Evolutionary conservation across 2,888 invertebrate species (phyloP), one percentile per base, ranked within the genome.

Genomic region (Palloptera scutellata): DNA sequence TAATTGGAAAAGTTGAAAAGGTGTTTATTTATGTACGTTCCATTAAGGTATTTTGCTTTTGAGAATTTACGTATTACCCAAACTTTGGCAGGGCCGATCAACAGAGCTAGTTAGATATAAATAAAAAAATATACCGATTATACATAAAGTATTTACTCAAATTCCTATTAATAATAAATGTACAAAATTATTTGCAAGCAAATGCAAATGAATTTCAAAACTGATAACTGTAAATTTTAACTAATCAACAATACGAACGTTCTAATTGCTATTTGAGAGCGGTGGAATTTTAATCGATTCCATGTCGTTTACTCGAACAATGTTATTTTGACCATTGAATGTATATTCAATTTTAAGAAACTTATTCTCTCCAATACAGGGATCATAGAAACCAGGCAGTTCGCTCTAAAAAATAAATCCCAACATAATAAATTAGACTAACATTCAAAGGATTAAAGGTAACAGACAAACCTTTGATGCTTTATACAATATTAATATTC

Each of bases 311-410:
- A 96, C 87, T 52, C 92, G 90, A 78, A 93, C 91, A 79, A 92
- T 89, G 81, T 96, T 93, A n/a, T 89, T 86, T 80, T 90, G 89
- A 78, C 90, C 90, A 76, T 92, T 91, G 86, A 92, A 97, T 80
- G 90, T 89, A 86, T 98, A 98, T 77, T 93, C 91, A 73, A 98
- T 89, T 63, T 91, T 90, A 30, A 98, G 87, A 77, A 90, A 90
- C 84, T 98, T 98, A 42, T 94, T 92, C 77, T 98, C 97, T 0
- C 97, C 96, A 63, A 94, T 89, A 74, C 96, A 95, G 0, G 97
- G 96, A 85, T 99, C 98, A 85, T 93, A 98, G 86, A 98, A 98
- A 42, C 98, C 98, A 12, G 98, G 95, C 72, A 98, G 86, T 81
- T 96, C 95, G 82, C 94, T 92, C 97, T 98, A 86, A 40, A 89